These are phyloP conservation scores for Ormyrus thymus DNA, from an alignment of 2,888 invertebrate species.

Conservation along the genomic window DNA sequence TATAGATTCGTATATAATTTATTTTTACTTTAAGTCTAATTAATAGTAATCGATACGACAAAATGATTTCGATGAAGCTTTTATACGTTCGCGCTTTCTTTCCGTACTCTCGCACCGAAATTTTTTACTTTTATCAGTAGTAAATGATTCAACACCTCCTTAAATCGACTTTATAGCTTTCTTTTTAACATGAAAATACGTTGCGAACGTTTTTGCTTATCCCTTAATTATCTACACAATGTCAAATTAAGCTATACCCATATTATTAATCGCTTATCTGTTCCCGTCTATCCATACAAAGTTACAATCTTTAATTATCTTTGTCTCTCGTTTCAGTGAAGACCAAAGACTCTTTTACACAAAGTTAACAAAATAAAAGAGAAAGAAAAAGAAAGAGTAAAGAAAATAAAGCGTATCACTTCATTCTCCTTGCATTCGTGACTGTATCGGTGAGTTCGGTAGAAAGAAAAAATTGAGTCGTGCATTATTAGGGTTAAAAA, in stretches of 20 bases:
- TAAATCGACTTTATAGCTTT: slow-evolving; percentile 19
- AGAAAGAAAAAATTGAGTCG: slow-evolving; percentile 15
- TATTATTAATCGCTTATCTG: slow-evolving; percentile 7
- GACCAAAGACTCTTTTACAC: slow-evolving; percentile 13
- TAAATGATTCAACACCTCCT: slow-evolving; percentile 6
- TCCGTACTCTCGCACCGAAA: slow-evolving; percentile 19
- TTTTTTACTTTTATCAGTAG: slow-evolving; percentile 11
- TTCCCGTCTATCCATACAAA: slow-evolving; percentile 21
- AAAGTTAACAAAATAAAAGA: background rate
- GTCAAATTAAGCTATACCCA: slow-evolving; percentile 34
- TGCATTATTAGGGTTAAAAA: slow-evolving; percentile 23
- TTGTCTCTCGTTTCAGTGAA: background rate
- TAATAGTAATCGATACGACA: slow-evolving; percentile 48
- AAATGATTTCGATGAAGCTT: slow-evolving; percentile 53
- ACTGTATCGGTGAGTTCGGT: slow-evolving; percentile 3
- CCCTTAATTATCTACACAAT: slow-evolving; percentile 48
- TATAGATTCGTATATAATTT: slow-evolving; percentile 48
- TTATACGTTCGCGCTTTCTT: slow-evolving; percentile 26
- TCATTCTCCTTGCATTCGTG: background rate
- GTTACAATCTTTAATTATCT: background rate
- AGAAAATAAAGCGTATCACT: too few species aligned
- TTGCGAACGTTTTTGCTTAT: slow-evolving; percentile 24
- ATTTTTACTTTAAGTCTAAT: slow-evolving; percentile 35
- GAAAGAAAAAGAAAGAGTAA: slow-evolving; percentile 13
- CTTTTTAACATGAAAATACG: slow-evolving; percentile 39